These are phyloP conservation scores for Aegypius monachus DNA, from an alignment of 2,113 vertebrate genomes.

Conservation along the genomic window DNA sequence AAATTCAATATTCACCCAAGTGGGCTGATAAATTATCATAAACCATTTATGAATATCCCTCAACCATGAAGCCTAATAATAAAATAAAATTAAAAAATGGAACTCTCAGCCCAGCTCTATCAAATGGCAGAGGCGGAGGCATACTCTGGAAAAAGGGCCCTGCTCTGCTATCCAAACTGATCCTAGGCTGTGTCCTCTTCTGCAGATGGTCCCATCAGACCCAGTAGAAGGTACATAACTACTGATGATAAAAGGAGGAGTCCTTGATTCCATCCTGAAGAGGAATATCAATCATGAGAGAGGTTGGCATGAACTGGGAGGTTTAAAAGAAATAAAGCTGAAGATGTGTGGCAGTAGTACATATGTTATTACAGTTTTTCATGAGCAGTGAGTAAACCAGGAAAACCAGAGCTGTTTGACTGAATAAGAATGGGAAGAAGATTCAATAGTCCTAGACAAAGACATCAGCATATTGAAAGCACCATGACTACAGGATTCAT, in stretches of 20 bases:
- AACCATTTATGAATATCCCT: slow-evolving; percentile 72
- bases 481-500: not conserved
- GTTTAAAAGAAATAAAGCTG: not conserved
- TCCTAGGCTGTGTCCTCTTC: not conserved
- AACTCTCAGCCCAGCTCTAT: slow-evolving; percentile 9
- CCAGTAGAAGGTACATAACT: not conserved
- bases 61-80: slow-evolving; percentile 65
- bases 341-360: not conserved
- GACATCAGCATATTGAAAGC: not conserved
- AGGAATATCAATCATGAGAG: not conserved
- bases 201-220: not conserved
- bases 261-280: not conserved
- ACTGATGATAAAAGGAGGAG: not conserved
- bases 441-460: not conserved
- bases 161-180: not conserved
- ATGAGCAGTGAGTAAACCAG: not conserved
- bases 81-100: slow-evolving; percentile 61
- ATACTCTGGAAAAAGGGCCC: not conserved
- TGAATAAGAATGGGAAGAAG: not conserved
- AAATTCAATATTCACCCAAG: slow-evolving; percentile 72
- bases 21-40: slow-evolving; percentile 71
- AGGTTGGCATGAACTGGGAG: not conserved
- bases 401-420: not conserved
- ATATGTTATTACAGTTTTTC: not conserved
- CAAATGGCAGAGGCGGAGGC: not conserved